phyloP scores from a whole-genome alignment of 2,113 vertebrate species.

The Dasyprocta punctata region DNA sequence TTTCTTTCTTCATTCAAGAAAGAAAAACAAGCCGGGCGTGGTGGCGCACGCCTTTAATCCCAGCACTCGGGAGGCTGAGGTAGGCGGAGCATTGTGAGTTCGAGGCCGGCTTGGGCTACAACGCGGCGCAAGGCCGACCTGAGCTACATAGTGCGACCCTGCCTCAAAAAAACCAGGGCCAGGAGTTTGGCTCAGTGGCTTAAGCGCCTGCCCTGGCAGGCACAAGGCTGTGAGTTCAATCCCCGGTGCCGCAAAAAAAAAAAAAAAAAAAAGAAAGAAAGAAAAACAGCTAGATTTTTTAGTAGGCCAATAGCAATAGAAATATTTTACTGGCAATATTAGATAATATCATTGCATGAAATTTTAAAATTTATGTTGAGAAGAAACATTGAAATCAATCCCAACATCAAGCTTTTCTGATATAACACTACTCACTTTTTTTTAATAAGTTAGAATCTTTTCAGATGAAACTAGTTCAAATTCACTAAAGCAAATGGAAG shows the following conservation, averaged over 20 bases:
- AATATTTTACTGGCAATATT: slow-evolving; percentile 78
- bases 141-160: too few species aligned
- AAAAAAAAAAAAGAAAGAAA: too few species aligned
- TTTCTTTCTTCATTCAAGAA: slow-evolving; percentile 74
- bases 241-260: too few species aligned
- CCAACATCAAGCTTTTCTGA: slow-evolving; percentile 69
- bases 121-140: too few species aligned
- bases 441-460: slow-evolving; percentile 62
- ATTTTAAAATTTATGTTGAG: slow-evolving; percentile 68
- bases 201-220: too few species aligned
- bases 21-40: slow-evolving; percentile 79
- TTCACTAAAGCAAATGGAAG: slow-evolving; percentile 78
- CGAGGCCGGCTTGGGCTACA: too few species aligned
- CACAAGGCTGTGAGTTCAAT: too few species aligned
- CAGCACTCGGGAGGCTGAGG: too few species aligned
- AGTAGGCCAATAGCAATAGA: slow-evolving; percentile 78
- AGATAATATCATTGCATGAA: slow-evolving; percentile 72
- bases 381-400: slow-evolving; percentile 75
- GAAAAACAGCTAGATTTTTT: slow-evolving; percentile 65
- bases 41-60: too few species aligned
- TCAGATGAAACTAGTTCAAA: slow-evolving; percentile 70
- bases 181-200: too few species aligned
- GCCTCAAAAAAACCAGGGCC: too few species aligned
- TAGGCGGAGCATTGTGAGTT: too few species aligned
- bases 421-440: slow-evolving; percentile 40